These are phyloP conservation scores for Microplitis demolitor DNA, from an alignment of 1,140 invertebrate species.

Conservation along the genomic window DNA sequence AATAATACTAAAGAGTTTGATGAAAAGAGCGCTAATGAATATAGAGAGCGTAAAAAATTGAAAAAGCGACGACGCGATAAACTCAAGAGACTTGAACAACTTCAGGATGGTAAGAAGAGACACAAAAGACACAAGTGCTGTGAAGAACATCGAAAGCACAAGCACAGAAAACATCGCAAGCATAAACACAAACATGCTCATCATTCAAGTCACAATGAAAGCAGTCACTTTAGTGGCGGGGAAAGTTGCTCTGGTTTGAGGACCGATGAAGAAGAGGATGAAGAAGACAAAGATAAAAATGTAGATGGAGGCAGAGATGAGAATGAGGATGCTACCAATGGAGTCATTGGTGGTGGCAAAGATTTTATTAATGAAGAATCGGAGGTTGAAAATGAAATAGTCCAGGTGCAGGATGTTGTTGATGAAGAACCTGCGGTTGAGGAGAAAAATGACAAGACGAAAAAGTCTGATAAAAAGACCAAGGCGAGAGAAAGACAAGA, in stretches of 20 bases:
- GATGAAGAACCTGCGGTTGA: constrained; percentile 34
- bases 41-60: constrained; percentile 70
- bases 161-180: constrained; percentile 78
- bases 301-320: too few species aligned
- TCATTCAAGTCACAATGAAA: constrained; percentile 60
- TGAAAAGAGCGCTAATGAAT: constrained; percentile 48
- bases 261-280: constrained; percentile 50
- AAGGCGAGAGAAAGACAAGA: constrained; percentile 64
- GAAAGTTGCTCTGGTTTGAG: constrained; percentile 52
- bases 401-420: constrained; percentile 44
- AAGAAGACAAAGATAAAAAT: constrained; percentile 31
- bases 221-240: constrained; percentile 46
- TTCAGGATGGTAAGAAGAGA: constrained; percentile 65
- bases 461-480: constrained; percentile 61
- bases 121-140: constrained; percentile 74
- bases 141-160: constrained; percentile 76
- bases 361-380: too few species aligned
- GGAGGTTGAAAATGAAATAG: constrained; percentile 13
- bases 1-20: constrained; percentile 42
- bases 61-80: constrained; percentile 76
- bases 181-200: constrained; percentile 67
- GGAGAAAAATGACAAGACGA: constrained; percentile 44
- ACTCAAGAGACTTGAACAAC: constrained; percentile 61
- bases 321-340: too few species aligned
- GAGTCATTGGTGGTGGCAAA: too few species aligned